Evolutionary conservation across 1,140 invertebrate species (phyloP).

Genomic region (Andricus grossulariae): DNA sequence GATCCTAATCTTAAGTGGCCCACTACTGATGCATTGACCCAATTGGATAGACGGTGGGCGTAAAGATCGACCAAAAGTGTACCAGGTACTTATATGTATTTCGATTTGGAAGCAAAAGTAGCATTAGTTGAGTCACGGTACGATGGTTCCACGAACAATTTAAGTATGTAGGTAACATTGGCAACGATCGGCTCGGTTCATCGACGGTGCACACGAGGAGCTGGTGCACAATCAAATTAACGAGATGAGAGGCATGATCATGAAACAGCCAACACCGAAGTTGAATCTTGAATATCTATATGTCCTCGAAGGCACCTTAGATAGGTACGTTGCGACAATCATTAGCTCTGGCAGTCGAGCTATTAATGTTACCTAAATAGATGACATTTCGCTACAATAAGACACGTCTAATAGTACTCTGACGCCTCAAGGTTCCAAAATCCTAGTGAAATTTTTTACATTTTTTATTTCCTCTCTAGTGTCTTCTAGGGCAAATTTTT

Average conservation of each 20-base stretch:
- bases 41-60: background rate
- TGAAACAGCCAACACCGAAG: constrained; percentile 47
- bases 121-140: background rate
- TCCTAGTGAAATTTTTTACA: background rate
- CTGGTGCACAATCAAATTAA: constrained; percentile 54
- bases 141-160: background rate
- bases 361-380: constrained; percentile 62
- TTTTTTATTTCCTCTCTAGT: too few relatives aligned
- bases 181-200: constrained; percentile 51
- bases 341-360: constrained; percentile 63
- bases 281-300: constrained; percentile 47
- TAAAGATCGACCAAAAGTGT: background rate
- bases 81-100: background rate
- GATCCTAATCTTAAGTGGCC: constrained; percentile 38
- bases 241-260: constrained; percentile 48
- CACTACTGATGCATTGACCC: background rate
- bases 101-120: background rate
- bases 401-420: background rate
- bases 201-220: constrained; percentile 43
- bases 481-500: too few relatives aligned
- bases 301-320: constrained; percentile 67
- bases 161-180: constrained; percentile 48
- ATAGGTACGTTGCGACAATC: constrained; percentile 65
- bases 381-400: constrained; percentile 4
- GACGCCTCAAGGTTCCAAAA: constrained; percentile 6